Evolutionary conservation across 1,140 invertebrate species (phyloP).

Genomic region (Eupeodes corollae): DNA sequence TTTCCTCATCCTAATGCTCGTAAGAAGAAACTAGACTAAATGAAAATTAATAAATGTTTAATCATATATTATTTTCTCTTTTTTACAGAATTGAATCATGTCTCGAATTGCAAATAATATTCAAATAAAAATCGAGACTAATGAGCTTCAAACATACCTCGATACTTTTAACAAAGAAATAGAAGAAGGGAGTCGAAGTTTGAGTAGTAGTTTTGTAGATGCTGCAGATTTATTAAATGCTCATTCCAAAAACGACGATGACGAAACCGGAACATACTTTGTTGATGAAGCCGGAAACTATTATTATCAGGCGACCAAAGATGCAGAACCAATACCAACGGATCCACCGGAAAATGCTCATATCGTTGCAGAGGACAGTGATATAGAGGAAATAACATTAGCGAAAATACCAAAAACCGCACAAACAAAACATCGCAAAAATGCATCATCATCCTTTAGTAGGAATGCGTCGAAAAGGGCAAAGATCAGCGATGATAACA

Average conservation of each 20-base stretch:
- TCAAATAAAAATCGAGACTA: slow-evolving; percentile 3
- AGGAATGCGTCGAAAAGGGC: slow-evolving; percentile 7
- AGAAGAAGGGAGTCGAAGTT: slow-evolving; percentile 35
- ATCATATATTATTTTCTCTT: too few relatives aligned
- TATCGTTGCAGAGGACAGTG: slow-evolving; percentile 30
- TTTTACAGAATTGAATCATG: too few relatives aligned
- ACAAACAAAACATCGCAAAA: slow-evolving; percentile 43
- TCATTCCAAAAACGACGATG: slow-evolving; percentile 9
- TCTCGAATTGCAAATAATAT: too few relatives aligned
- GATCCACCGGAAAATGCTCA: slow-evolving; percentile 17
- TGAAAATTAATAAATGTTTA: too few relatives aligned
- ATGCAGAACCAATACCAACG: slow-evolving; percentile 51
- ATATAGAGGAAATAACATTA: slow-evolving; percentile 37
- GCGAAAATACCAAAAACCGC: slow-evolving; percentile 40
- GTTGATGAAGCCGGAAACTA: slow-evolving; percentile 59
- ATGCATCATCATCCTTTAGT: slow-evolving; percentile 52
- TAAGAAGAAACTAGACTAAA: too few relatives aligned
- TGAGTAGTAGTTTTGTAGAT: neutral
- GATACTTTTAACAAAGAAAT: slow-evolving; percentile 80
- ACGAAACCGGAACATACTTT: slow-evolving; percentile 54
- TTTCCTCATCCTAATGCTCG: too few relatives aligned
- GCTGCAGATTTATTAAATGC: neutral
- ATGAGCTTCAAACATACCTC: slow-evolving; percentile 58
- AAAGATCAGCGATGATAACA: slow-evolving; percentile 14
- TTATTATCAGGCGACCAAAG: slow-evolving; percentile 53